Evolutionary conservation across 2,797 vertebrate species (phyloP), one percentile per base, ranked within the genome.

Genomic region (Cephalopachus bancanus): DNA sequence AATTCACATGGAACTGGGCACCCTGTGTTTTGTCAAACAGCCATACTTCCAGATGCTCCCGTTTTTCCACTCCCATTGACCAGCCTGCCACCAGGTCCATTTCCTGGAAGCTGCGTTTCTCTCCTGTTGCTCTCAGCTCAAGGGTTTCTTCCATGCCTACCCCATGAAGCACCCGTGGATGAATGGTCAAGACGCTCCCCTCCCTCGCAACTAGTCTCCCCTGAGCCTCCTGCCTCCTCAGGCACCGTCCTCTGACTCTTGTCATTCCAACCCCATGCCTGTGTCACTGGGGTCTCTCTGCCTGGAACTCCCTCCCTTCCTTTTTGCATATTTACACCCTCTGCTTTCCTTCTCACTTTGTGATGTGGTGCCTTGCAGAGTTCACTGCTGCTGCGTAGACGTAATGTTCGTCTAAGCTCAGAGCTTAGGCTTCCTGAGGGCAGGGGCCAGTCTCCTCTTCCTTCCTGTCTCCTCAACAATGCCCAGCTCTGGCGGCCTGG

Each of bases 401-500:
- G 60, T 64, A 93, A 59, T 74, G 96, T 87, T 91, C 85, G 84
- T 28, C 94, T 93, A 95, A 71, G 79, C 95, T 97, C 93, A 92
- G 94, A 83, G 76, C 93, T 85, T 84, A 80, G 91, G 93, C 85
- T 96, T 94, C 89, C 91, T 95, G 92, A 87, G 95, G 93, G 91
- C 83, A 93, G 69, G 89, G 92, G 84, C 88, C 65, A 57, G 55
- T 92, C 93, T 96, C 91, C 89, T 95, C 85, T 91, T 95, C 92
- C 91, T 94, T 37, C 37, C 37, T 37, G 91, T 86, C 78, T 96
- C 72, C 96, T 97, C 91, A 95, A 81, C 92, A 95, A 22, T 67
- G 94, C 90, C 83, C 83, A 89, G 26, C 94, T 97, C 88, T 97
- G 92, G 93, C 92, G 90, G 85, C 85, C 92, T 93, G 88, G 93